Base-by-base conservation (phyloP, 2,888 invertebrate genomes). In the Hydraecia micacea region DNA sequence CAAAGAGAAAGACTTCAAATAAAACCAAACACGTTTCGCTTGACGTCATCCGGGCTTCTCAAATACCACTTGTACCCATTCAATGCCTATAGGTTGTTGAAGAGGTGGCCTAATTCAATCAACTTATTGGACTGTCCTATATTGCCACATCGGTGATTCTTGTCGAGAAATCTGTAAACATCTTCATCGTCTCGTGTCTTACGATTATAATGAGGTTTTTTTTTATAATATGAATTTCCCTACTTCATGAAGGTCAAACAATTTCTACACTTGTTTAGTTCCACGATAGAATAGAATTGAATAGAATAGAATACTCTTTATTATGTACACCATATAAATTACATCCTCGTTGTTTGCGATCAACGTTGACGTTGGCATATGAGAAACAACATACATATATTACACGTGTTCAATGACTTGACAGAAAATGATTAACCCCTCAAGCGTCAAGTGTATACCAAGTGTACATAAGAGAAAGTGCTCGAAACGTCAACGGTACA, bases 301-400 rank as follows among this genome's bases (percentile, higher is more conserved):
- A n/a, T n/a, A n/a, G n/a, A n/a, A n/a, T n/a, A n/a, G n/a, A n/a
- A n/a, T n/a, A n/a, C n/a, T n/a, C n/a, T n/a, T n/a, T n/a, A n/a
- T n/a, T n/a, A n/a, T n/a, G n/a, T n/a, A n/a, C n/a, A n/a, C n/a
- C n/a, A n/a, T n/a, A n/a, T n/a, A n/a, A n/a, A n/a, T n/a, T n/a
- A n/a, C n/a, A n/a, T 75, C 71, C 42, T 25, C 68, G 63, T 81
- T 86, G 83, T 83, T 81, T 75, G 80, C 58, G 80, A 55, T 73
- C 13, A 70, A 68, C 11, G 25, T 75, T 77, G 65, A 80, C 79
- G 69, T 80, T 80, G 55, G 68, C 73, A 58, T 49, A 72, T 83
- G 86, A 70, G 87, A 88, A 78, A 76, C 25, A 87, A 80, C 90
- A 85, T 65, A 32, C n/a, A n/a, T n/a, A 65, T 77, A 73, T 70